phyloP scores from a whole-genome alignment of 2,888 invertebrate genomes.

The Disparrhopalites patrizii region DNA sequence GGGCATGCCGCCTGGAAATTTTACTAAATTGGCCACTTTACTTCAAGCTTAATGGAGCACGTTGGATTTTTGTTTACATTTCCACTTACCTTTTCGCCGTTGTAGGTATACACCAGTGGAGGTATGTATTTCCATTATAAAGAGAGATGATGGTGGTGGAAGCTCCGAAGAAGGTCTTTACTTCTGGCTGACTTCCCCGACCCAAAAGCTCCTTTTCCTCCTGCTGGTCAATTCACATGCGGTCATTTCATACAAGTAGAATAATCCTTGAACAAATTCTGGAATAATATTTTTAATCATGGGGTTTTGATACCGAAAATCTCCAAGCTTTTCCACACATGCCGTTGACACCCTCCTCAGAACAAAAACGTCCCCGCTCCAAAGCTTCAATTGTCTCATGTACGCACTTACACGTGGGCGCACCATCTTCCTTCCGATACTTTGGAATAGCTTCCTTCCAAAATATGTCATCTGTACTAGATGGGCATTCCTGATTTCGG shows the following conservation, averaged over 20 bases:
- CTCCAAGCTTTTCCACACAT: too few species aligned
- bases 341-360: too few species aligned
- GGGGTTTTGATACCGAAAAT: neutral
- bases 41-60: conserved; percentile 16
- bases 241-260: too few species aligned
- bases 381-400: too few species aligned
- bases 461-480: too few species aligned
- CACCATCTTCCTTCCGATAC: too few species aligned
- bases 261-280: neutral
- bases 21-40: conserved; percentile 25
- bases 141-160: neutral
- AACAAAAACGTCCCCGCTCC: too few species aligned
- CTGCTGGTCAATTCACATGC: too few species aligned
- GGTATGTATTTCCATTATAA: neutral
- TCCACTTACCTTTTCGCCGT: conserved; percentile 5
- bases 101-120: neutral
- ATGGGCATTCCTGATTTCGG: too few species aligned
- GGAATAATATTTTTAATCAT: conserved; percentile 4
- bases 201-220: neutral
- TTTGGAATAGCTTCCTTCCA: too few species aligned
- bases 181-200: neutral
- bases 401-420: too few species aligned
- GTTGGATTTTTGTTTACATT: conserved; percentile 23
- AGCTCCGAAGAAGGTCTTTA: neutral
- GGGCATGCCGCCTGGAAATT: conserved; percentile 19